Percentiles rank a stretch among this genome's conserved stretches.
Conservation (phyloP, 2,797 vertebrate genomes). For the Gymnoscopelus braueri region DNA sequence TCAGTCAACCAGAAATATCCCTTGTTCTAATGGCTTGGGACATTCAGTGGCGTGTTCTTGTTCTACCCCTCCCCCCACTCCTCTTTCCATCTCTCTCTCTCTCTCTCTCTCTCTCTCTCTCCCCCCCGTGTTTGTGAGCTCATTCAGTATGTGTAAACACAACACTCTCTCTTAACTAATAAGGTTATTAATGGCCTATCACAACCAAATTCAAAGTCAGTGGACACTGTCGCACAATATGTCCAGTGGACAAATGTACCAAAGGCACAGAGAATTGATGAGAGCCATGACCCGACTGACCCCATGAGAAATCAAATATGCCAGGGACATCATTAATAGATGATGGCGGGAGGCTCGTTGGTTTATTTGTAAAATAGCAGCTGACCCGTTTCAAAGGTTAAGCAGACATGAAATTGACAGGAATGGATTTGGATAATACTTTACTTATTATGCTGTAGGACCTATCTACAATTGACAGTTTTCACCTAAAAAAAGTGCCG, state of each 20-base stretch:
- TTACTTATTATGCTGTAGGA: no score
- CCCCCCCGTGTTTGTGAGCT: conserved; percentile 48
- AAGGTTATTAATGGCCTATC: conserved; percentile 56
- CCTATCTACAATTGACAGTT: no score
- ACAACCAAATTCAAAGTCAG: conserved; percentile 35
- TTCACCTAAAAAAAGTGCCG: no score
- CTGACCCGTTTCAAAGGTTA: conserved; percentile 28
- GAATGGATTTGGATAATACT: not conserved
- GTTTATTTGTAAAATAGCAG: conserved; percentile 33
- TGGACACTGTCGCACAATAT: conserved; percentile 6
- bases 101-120: conserved; percentile 63
- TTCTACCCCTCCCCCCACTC: conserved; percentile 60
- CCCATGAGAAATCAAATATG: conserved; percentile 25
- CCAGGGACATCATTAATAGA: conserved; percentile 35
- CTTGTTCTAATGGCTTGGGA: conserved; percentile 99
- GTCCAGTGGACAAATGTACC: conserved; percentile 27
- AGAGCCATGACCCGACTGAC: conserved; percentile 35
- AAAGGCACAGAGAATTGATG: conserved; percentile 8
- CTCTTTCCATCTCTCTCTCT: conserved; percentile 55
- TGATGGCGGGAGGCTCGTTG: conserved; percentile 36
- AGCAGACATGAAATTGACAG: conserved; percentile 17
- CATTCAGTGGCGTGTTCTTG: conserved; percentile 82
- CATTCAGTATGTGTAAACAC: conserved; percentile 55
- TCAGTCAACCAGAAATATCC: conserved; percentile 99
- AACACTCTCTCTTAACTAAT: conserved; percentile 66